Evolutionary conservation across 2,113 vertebrate genomes (phyloP), one percentile per base, ranked within the genome.

Genomic region (Vimba vimba): DNA sequence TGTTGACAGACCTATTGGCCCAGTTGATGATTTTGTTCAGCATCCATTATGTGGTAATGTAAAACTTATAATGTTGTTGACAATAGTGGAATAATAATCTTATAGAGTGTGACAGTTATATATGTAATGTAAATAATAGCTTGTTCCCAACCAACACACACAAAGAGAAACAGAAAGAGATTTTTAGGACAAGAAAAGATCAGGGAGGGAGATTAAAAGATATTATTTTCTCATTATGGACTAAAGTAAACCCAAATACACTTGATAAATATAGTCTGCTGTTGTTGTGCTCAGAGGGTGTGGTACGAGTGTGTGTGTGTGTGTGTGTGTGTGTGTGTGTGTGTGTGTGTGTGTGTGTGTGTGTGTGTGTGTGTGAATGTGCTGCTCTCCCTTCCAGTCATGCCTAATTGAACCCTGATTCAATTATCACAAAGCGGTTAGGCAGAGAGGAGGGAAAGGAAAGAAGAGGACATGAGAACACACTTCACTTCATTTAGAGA

Each of bases 351-450:
- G 59, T n/a, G 47, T 6, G 57, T 57, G 45, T 23, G 12, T 33
- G 33, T 36, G 69, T 66, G 68, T 43, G 45, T 15, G 12, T 23
- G 12, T 36, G 69, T 66, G 68, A 62, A 60, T 87, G 62, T 71
- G 13, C 50, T 74, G 77, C 66, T 39, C 25, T 30, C 64, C 45
- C 66, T 80, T 19, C 21, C 50, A 27, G 62, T 79, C 76, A 86
- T 84, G n/a, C 76, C 76, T 81, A 89, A 86, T 77, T 84, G 77
- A 84, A 86, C 71, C 77, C 71, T 84, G 69, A 86, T 86, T 84
- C 69, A 86, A 52, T 86, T 84, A 86, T 62, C 85, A 79, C 47
- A 75, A 50, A 88, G 81, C 59, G 47, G 79, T 86, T 85, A 21
- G 33, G 30, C 47, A 82, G 23, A 59, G 79, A 85, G 60, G 33